Evolutionary conservation across 1,140 invertebrate species (phyloP).

Genomic region (Panagrolaimus sp.): DNA sequence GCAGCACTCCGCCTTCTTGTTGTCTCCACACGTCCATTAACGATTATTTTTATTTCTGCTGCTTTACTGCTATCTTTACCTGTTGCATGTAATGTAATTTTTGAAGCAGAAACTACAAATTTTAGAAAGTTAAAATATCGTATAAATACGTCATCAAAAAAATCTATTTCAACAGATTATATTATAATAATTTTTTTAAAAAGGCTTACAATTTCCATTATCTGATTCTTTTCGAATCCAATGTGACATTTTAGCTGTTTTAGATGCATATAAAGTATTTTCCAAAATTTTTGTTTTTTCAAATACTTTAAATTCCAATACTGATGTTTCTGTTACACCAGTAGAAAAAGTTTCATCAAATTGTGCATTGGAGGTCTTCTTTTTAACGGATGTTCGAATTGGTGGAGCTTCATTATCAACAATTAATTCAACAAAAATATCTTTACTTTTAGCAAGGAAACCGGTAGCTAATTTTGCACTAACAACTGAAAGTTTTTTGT

Average conservation of each 20-base stretch:
- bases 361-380: slow-evolving; percentile 47
- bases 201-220: slow-evolving; percentile 43
- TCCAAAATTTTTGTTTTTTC: slow-evolving; percentile 52
- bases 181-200: slow-evolving; percentile 7
- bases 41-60: not conserved
- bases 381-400: slow-evolving; percentile 39
- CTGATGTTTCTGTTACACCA: slow-evolving; percentile 44
- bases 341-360: slow-evolving; percentile 48
- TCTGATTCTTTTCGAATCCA: slow-evolving; percentile 49
- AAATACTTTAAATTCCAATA: slow-evolving; percentile 43
- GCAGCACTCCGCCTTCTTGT: not conserved
- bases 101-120: slow-evolving; percentile 39
- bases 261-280: slow-evolving; percentile 40
- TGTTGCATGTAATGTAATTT: slow-evolving; percentile 32
- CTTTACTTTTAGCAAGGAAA: slow-evolving; percentile 36
- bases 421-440: slow-evolving; percentile 43
- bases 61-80: not conserved
- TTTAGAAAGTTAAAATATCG: no score
- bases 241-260: slow-evolving; percentile 40
- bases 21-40: not conserved
- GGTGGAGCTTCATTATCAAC: slow-evolving; percentile 28
- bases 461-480: slow-evolving; percentile 31
- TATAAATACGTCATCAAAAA: no score
- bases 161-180: not conserved
- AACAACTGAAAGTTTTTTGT: not conserved